A percentile compares a stretch with the other conserved stretches of the same genome.
Evolutionary conservation across 2,888 invertebrate genomes (phyloP).

Genomic region (Hipparchia semele): DNA sequence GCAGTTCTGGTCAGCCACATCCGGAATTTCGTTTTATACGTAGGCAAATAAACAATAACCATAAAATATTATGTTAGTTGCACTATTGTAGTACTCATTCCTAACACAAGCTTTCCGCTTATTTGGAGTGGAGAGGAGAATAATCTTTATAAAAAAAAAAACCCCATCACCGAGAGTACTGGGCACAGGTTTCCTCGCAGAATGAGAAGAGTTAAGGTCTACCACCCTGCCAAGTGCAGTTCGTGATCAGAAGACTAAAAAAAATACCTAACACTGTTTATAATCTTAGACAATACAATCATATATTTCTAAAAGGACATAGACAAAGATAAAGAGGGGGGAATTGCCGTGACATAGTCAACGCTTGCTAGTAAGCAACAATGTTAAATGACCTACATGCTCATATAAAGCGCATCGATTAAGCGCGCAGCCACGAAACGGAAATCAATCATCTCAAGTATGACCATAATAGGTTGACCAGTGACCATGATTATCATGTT

Average conservation of each 20-base stretch:
- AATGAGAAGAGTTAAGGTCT: no score
- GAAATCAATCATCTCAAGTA: slow-evolving; percentile 23
- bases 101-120: no score
- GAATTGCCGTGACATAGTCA: slow-evolving; percentile 7
- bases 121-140: no score
- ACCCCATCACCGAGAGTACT: no score
- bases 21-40: background rate
- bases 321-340: background rate
- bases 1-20: background rate
- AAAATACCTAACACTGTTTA: background rate
- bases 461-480: slow-evolving; percentile 10
- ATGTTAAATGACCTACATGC: slow-evolving; percentile 24
- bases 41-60: background rate
- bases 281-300: background rate
- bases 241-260: background rate
- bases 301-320: background rate
- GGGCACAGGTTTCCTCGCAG: no score
- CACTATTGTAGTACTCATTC: no score
- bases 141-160: no score
- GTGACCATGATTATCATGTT: slow-evolving; percentile 1
- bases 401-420: slow-evolving; percentile 22
- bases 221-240: no score
- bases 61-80: background rate
- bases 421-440: slow-evolving; percentile 15
- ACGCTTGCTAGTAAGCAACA: slow-evolving; percentile 9